phyloP scores from a whole-genome alignment of 2,888 invertebrate genomes.

The Eumacrocentrus americanus region DNA sequence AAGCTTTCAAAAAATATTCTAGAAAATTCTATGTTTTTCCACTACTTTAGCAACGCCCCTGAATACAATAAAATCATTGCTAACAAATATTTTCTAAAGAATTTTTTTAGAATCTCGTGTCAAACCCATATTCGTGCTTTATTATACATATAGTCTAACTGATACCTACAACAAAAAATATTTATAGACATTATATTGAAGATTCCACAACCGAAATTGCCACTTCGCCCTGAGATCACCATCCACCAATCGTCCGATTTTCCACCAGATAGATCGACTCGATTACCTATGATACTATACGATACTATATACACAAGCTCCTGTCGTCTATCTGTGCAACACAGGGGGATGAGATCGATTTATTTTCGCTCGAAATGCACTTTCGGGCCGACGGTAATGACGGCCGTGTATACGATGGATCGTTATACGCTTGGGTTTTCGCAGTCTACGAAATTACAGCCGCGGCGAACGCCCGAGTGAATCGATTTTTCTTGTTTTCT shows the following conservation, averaged over 20 bases:
- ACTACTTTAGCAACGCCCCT: no score
- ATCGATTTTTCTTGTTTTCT: neutral
- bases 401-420: constrained; percentile 7
- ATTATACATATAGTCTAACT: no score
- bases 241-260: neutral
- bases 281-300: neutral
- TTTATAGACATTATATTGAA: neutral
- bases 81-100: no score
- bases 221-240: no score
- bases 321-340: neutral
- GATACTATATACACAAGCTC: neutral
- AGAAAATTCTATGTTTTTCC: no score
- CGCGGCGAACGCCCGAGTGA: neutral
- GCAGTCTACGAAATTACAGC: constrained; percentile 8
- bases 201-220: neutral
- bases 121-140: no score
- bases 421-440: constrained; percentile 12
- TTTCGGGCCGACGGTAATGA: constrained; percentile 23
- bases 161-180: neutral
- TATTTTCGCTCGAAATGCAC: constrained; percentile 28
- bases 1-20: no score
- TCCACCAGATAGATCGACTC: neutral
- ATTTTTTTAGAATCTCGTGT: no score
- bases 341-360: constrained; percentile 18
- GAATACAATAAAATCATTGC: no score